Percentiles rank a stretch among this genome's conserved stretches.
Conservation (phyloP, 1,140 invertebrate species). For the Telenomus remus region DNA sequence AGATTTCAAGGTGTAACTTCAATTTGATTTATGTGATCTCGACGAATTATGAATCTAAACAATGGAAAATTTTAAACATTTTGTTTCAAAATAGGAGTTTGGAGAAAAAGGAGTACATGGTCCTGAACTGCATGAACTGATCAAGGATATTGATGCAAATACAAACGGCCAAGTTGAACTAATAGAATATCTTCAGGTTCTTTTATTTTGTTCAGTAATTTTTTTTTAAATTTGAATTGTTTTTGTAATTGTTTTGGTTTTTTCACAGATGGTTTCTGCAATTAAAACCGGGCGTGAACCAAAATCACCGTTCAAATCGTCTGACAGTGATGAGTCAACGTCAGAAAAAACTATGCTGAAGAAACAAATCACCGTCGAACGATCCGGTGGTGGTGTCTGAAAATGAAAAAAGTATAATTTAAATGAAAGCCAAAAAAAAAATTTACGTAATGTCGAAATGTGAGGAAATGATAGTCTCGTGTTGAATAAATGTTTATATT, state of each 20-base stretch:
- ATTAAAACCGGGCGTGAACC: conserved; percentile 94
- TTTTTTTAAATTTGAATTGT: background rate
- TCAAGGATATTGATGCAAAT: conserved; percentile 98
- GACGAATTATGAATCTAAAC: conserved; percentile 3
- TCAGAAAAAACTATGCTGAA: conserved; percentile 83
- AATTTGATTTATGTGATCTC: background rate
- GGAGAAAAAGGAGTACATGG: conserved; percentile 93
- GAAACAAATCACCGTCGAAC: conserved; percentile 90
- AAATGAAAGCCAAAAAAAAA: too few relatives aligned
- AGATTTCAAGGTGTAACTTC: conserved; percentile 87
- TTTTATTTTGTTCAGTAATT: conserved; percentile 61
- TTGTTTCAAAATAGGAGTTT: conserved; percentile 84
- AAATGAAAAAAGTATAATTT: conserved; percentile 10
- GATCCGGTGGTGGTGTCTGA: conserved; percentile 95
- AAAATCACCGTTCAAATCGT: conserved; percentile 94
- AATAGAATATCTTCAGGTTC: conserved; percentile 99
- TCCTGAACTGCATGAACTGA: conserved; percentile 96
- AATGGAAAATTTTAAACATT: background rate
- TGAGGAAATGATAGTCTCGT: too few relatives aligned
- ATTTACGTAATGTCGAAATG: background rate
- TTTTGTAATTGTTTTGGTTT: conserved; percentile 40
- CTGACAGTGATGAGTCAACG: conserved; percentile 89
- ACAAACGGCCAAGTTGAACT: conserved; percentile 99
- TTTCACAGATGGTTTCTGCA: conserved; percentile 94
- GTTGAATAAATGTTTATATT: conserved; percentile 45